Evolutionary conservation across 1,140 invertebrate genomes (phyloP).

Genomic region (Plodia interpunctella): DNA sequence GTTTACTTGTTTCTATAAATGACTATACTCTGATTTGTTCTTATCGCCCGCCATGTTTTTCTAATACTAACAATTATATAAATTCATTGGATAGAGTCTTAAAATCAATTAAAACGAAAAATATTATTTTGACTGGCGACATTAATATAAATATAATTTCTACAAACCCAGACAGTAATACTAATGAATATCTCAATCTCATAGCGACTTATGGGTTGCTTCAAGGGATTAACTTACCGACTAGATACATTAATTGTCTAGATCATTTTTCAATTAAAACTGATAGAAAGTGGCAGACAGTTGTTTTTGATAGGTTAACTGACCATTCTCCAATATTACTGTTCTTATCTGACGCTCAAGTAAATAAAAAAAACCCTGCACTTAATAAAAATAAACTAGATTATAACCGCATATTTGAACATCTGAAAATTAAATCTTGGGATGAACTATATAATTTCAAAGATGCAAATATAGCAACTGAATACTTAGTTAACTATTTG

Average conservation of each 20-base stretch:
- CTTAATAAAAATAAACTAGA: no score
- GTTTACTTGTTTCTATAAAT: neutral
- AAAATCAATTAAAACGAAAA: neutral
- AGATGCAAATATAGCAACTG: neutral
- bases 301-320: no score
- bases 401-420: no score
- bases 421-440: neutral
- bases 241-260: slow-evolving; percentile 7
- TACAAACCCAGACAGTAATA: no score
- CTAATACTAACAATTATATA: neutral
- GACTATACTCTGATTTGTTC: neutral
- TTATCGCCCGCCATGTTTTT: slow-evolving; percentile 4
- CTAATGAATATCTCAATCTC: neutral
- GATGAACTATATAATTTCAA: no score
- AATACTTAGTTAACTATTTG: neutral
- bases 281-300: no score
- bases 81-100: neutral
- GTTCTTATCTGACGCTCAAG: no score
- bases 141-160: slow-evolving; percentile 17
- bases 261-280: slow-evolving; percentile 14
- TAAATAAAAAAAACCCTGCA: no score
- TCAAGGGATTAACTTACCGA: slow-evolving; percentile 3
- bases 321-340: slow-evolving; percentile 3
- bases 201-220: slow-evolving; percentile 7
- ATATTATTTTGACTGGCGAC: neutral